phyloP scores from a whole-genome alignment of 2,888 invertebrate species.

The Nemapogon koenigi region DNA sequence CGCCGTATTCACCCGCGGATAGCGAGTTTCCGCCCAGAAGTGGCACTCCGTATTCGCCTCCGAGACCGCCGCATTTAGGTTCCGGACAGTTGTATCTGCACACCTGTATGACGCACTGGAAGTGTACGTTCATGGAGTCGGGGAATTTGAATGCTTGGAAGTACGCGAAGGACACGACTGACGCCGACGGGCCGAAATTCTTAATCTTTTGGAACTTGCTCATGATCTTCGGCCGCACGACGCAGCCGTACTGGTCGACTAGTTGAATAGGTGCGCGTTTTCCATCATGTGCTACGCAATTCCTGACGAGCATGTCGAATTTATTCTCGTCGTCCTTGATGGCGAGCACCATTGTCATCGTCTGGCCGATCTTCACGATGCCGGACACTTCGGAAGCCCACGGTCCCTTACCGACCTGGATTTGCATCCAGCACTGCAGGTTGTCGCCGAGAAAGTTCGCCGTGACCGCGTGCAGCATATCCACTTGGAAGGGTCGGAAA shows the following conservation, averaged over 20 bases:
- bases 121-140: conserved; percentile 96
- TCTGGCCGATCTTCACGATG: conserved; percentile 94
- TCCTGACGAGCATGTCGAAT: conserved; percentile 93
- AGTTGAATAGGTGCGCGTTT: conserved; percentile 92
- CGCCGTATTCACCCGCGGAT: conserved; percentile 70
- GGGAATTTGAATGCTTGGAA: conserved; percentile 98
- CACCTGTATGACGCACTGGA: conserved; percentile 95
- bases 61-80: conserved; percentile 80
- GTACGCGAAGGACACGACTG: conserved; percentile 93
- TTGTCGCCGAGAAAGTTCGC: conserved; percentile 96
- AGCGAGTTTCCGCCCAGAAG: conserved; percentile 67
- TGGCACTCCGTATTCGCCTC: conserved; percentile 73
- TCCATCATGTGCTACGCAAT: conserved; percentile 94
- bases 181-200: conserved; percentile 93
- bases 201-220: conserved; percentile 95
- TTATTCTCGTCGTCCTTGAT: conserved; percentile 96
- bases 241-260: conserved; percentile 93
- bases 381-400: conserved; percentile 98
- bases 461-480: conserved; percentile 93
- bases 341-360: conserved; percentile 96
- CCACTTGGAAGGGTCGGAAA: conserved; percentile 94
- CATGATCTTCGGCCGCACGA: conserved; percentile 94
- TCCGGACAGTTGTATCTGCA: conserved; percentile 93
- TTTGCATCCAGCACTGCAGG: conserved; percentile 97
- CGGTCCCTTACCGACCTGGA: conserved; percentile 94